Evolutionary conservation across 1,140 invertebrate species (phyloP).

Genomic region (Bombyx mori): DNA sequence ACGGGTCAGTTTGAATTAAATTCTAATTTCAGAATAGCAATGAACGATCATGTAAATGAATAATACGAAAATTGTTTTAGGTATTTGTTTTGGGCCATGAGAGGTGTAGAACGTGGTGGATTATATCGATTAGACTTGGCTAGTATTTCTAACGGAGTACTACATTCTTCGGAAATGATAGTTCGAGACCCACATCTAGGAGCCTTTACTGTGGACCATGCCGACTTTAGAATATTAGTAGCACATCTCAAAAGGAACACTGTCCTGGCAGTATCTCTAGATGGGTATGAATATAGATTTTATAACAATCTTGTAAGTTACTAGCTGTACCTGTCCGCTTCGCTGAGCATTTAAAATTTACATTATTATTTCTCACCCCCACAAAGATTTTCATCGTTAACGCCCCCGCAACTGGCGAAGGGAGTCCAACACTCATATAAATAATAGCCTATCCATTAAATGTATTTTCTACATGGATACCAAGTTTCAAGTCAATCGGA

Average conservation of each 20-base stretch:
- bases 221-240: constrained; percentile 85
- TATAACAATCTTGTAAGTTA: background rate
- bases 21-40: background rate
- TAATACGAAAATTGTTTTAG: constrained; percentile 55
- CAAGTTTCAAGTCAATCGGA: too few species aligned
- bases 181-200: constrained; percentile 76
- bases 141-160: constrained; percentile 78
- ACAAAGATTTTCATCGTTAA: too few species aligned
- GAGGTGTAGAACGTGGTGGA: constrained; percentile 73
- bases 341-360: too few species aligned
- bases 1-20: constrained; percentile 76
- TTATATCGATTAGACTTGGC: constrained; percentile 85
- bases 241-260: constrained; percentile 82
- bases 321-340: too few species aligned
- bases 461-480: too few species aligned
- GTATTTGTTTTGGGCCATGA: constrained; percentile 85
- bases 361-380: too few species aligned
- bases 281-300: constrained; percentile 73
- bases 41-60: background rate
- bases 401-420: too few species aligned
- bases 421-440: too few species aligned
- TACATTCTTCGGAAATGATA: constrained; percentile 69
- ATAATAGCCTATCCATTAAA: too few species aligned
- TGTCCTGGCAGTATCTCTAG: constrained; percentile 83
- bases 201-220: constrained; percentile 85